Base-by-base conservation (phyloP, 1,140 invertebrate genomes). In the Propsilocerus akamusi region DNA sequence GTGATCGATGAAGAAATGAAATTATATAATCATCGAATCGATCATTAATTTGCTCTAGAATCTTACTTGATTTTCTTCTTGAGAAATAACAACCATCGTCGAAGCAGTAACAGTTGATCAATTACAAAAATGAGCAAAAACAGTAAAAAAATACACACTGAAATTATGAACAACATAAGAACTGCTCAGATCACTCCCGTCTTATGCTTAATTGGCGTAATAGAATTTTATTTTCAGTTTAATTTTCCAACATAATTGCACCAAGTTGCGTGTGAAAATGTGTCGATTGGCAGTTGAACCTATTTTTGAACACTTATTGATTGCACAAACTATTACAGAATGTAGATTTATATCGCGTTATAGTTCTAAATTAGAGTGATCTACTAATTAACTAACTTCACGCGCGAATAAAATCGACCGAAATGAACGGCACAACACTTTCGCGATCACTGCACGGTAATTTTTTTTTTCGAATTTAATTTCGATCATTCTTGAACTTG, bases 161-260 rank as follows among this genome's bases (percentile, higher is more conserved):
- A 41, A 17, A 41, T 41, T 17, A 41, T 41, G 34, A 41, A 7
- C 34, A 41, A 41, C 34, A 41, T 41, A 41, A 41, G 34, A 41
- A 41, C 34, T 41, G 17, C 14, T 4, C 14, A 17, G 14, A 7
- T 41, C 17, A 41, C 34, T 41, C n/a, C n/a, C n/a, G 34, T 8
- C 22, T 41, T 41, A 41, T 7, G 2, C 22, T 20, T 7, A 41
- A 17, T 20, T 41, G 10, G n/a, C n/a, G n/a, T n/a, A n/a, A n/a
- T n/a, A n/a, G n/a, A n/a, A n/a, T n/a, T n/a, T 41, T 41, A 14
- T 17, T 17, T 41, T 12, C 14, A 1, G 34, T 17, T 41, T 41
- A 41, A 41, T 41, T 17, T 17, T 22, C 17, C 10, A 41, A 17
- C 34, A 41, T 41, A 6, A 41, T 41, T 41, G 17, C 14, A 41